Base-by-base conservation (phyloP, 1,140 invertebrate genomes). In the Propsilocerus akamusi region DNA sequence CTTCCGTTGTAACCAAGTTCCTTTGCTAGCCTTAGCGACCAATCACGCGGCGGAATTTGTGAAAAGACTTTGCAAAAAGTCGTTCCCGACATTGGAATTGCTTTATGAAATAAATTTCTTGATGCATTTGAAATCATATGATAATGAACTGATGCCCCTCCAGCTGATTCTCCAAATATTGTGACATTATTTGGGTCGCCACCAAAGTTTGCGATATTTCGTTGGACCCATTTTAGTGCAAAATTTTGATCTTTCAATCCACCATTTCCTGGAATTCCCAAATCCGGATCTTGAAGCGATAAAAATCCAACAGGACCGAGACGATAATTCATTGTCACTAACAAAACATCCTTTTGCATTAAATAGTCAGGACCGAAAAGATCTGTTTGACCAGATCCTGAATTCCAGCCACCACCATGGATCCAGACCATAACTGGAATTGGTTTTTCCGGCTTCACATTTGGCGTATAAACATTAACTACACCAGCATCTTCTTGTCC, bases 151-250 rank as follows among this genome's bases (percentile, higher is more conserved):
- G 71, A 65, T 48, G 73, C 71, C 11, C 68, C 75, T 3, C 81
- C 83, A 3, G 80, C 72, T 46, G 70, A 73, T 53, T 82, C 76
- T 11, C 85, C 86, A 55, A 86, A 80, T n/a, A 91, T 61, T 0
- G 86, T 89, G 0, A 90, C 72, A 54, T 74, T 72, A 3, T 77
- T 58, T 0, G 77, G 72, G 63, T 83, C 75, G 0, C 85, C 86
- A 20, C 83, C 83, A 59, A 90, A 90, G 14, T 49, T 22, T 0
- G 47, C 34, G 6, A 62, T 60, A 5, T 62, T 47, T 25, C 53
- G 25, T 24, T 62, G 53, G n/a, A 62, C 48, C 60, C 60, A 62
- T 49, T 57, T 55, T 5, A 62, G 37, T 1, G 56, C 60, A 50
- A 60, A 22, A 1, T 54, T 53, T 47, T 67, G 64, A 55, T 67